Conservation (phyloP, 2,113 vertebrate species). For the Piprites chloris region DNA sequence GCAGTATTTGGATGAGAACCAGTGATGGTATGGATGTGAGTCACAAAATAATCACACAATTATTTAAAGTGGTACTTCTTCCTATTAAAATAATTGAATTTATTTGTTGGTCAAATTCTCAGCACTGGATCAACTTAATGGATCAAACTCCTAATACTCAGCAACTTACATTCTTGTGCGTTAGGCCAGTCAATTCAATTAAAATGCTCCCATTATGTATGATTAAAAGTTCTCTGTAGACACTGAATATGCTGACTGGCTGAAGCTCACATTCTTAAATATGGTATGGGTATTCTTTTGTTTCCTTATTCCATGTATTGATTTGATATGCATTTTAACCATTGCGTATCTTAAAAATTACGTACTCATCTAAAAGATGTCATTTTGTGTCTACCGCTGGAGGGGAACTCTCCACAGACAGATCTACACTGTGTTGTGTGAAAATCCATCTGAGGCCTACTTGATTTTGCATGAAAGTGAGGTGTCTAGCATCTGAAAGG, state of each 20-base stretch:
- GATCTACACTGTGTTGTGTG: accelerated
- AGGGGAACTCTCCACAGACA: accelerated
- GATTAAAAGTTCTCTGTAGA: neutral
- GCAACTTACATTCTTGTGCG: neutral
- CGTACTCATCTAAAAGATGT: neutral
- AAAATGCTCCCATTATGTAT: neutral
- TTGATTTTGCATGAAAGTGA: accelerated
- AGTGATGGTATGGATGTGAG: neutral
- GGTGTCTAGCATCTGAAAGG: neutral
- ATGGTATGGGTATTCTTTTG: neutral
- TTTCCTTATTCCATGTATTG: neutral
- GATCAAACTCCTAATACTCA: neutral
- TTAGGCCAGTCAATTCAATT: neutral
- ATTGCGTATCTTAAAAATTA: neutral
- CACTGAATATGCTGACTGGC: neutral
- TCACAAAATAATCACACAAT: neutral
- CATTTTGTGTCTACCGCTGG: neutral
- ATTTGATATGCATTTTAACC: neutral
- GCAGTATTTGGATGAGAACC: neutral
- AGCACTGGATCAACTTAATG: neutral
- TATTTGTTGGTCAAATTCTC: neutral
- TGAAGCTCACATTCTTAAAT: neutral
- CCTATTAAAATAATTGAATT: neutral
- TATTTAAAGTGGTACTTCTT: neutral
- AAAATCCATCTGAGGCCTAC: neutral